phyloP scores from a whole-genome alignment of 2,797 vertebrate genomes.

The Petrocephalus schoutedeni region DNA sequence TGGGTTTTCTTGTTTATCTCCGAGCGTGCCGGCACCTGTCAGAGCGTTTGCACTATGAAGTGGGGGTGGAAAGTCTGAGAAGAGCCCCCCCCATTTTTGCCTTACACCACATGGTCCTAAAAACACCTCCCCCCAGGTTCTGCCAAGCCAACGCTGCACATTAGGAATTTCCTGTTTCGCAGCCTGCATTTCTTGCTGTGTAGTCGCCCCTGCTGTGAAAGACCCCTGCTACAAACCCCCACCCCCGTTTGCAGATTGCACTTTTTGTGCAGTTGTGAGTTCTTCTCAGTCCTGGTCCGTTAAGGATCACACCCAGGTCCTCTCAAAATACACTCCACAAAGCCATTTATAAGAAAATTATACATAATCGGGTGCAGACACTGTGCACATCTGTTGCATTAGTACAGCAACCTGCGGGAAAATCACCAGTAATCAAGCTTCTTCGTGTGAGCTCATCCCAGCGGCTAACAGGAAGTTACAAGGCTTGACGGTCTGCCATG shows the following conservation, averaged over 20 bases:
- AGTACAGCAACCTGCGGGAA: background rate
- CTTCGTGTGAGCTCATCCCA: slow-evolving; percentile 29
- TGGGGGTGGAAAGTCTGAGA: background rate
- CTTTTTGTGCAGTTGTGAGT: background rate
- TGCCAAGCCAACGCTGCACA: background rate
- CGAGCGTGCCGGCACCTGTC: background rate
- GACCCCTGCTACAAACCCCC: background rate
- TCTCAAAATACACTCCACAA: background rate
- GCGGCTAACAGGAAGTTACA: slow-evolving; percentile 20
- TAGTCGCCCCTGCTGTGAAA: background rate
- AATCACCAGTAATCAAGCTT: background rate
- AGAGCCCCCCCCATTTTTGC: background rate
- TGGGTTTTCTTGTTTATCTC: background rate
- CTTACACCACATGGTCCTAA: background rate
- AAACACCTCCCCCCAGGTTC: background rate
- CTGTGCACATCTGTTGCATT: background rate
- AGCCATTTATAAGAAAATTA: background rate
- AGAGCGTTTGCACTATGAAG: background rate
- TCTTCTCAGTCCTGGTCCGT: background rate
- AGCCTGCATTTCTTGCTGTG: background rate
- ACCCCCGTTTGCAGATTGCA: background rate
- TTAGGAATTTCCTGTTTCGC: slow-evolving; percentile 5
- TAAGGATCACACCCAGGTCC: background rate
- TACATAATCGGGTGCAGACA: background rate
- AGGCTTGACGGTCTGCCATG: background rate